Base-by-base conservation (phyloP, 2,797 vertebrate genomes). In the Octomys mimax region DNA sequence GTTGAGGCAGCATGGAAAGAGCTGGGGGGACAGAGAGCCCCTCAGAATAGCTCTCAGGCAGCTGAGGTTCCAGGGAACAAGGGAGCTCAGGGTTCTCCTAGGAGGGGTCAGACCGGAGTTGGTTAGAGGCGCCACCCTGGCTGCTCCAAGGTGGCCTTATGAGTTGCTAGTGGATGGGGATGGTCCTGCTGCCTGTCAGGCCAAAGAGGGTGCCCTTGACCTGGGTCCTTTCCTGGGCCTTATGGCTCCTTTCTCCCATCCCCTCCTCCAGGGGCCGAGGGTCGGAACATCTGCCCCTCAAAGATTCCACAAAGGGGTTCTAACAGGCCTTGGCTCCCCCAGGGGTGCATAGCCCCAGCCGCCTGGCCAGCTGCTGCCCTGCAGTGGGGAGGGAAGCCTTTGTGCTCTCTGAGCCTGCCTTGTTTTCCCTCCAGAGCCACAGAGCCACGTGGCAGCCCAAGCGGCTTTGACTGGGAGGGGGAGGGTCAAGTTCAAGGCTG, bases 321-420 rank as follows among this genome's bases (percentile, higher is more conserved):
- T 94, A 89, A 89, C 11, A 62, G 46, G 66, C 62, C 49, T 24
- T 80, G 90, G 49, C 86, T 95, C 79, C 46, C 73, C 62, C 9
- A 93, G 88, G 36, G 92, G 42, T 12, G 22, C 36, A 33, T 54
- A 39, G 10, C 46, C 80, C 88, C 46, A 64, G 88, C 59, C 0
- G 0, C 95, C 71, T 31, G 85, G 52, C 81, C 89, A 94, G 87
- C 95, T 94, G 92, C 89, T 91, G 71, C 42, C 33, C 36, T 77
- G 39, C 36, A 31, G 70, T 83, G 59, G 36, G 77, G n/a, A 85
- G 85, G 68, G 64, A 28, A 28, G 59, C 33, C 42, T 80, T 64
- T 80, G 46, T 91, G 92, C 10, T 46, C 81, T 89, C 59, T 66
- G 91, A 91, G 81, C 42, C 89, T 84, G 77, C 79, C 95, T 94